Evolutionary conservation across 2,797 vertebrate genomes (phyloP).

Genomic region (Molossus alvarezi): DNA sequence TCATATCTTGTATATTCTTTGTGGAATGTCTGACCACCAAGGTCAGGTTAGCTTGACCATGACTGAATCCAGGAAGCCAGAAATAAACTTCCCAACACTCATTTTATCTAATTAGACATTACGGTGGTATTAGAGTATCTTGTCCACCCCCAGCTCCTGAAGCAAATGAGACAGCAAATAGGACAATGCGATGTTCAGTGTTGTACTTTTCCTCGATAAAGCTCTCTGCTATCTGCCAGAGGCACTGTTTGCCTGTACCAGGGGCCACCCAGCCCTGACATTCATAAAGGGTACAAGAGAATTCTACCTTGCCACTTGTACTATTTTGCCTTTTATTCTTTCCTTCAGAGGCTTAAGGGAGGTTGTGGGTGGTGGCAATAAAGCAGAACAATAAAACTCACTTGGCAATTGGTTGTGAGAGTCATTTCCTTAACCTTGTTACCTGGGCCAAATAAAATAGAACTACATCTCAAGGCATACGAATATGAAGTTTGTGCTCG

Average conservation of each 20-base stretch:
- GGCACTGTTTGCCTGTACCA: neutral
- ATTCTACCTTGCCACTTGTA: neutral
- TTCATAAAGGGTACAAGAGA: neutral
- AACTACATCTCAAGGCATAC: neutral
- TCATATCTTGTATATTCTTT: slow-evolving; percentile 25
- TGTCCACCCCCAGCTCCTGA: neutral
- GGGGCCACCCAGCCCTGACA: neutral
- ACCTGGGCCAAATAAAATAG: slow-evolving; percentile 27
- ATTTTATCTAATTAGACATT: slow-evolving; percentile 27
- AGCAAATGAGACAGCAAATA: neutral
- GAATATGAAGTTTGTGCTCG: too few relatives aligned
- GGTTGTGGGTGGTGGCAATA: neutral
- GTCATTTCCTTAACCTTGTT: slow-evolving; percentile 48
- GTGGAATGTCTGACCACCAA: slow-evolving; percentile 10
- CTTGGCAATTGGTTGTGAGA: slow-evolving; percentile 38
- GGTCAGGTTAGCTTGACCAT: slow-evolving; percentile 27
- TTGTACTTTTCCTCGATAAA: neutral
- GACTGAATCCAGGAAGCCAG: slow-evolving; percentile 24
- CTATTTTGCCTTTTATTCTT: slow-evolving; percentile 47
- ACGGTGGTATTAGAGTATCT: neutral
- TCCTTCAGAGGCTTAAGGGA: neutral
- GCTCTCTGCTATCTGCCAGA: neutral
- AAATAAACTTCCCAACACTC: slow-evolving; percentile 39
- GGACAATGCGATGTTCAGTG: neutral
- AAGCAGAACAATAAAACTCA: slow-evolving; percentile 37